Percentiles rank a stretch among this genome's conserved stretches.
Conservation (phyloP, 35 echinoderm and acorn worm species). For the Diadema setosum region DNA sequence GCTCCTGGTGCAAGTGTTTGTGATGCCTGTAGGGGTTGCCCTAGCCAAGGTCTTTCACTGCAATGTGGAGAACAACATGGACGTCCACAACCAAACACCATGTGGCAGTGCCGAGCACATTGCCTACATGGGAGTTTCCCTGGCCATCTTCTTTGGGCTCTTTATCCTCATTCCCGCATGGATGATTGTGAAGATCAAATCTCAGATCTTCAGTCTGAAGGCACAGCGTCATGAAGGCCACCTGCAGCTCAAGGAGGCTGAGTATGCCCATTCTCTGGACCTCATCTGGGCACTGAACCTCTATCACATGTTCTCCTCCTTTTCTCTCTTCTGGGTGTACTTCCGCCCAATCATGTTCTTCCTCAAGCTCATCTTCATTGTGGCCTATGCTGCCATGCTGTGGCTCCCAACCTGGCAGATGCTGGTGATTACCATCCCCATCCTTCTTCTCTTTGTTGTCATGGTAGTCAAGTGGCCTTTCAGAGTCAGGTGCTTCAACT, state of each 20-base stretch:
- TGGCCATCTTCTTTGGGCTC: constrained; percentile 52
- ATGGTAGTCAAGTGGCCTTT: constrained; percentile 82
- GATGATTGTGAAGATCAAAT: constrained; percentile 86
- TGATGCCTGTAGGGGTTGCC: constrained; percentile 77
- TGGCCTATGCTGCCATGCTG: constrained; percentile 67
- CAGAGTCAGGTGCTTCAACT: constrained; percentile 82
- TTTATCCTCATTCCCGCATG: constrained; percentile 84
- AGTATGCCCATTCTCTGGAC: constrained; percentile 80
- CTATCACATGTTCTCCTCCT: constrained; percentile 93
- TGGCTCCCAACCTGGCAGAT: constrained; percentile 74
- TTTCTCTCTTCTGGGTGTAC: constrained; percentile 89
- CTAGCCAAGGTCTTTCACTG: constrained; percentile 88
- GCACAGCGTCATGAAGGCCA: constrained; percentile 89
- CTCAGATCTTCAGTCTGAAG: constrained; percentile 78
- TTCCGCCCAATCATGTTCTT: constrained; percentile 86
- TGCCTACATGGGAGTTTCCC: constrained; percentile 51
- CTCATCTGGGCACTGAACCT: constrained; percentile 84
- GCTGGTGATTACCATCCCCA: constrained; percentile 23
- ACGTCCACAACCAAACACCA: constrained; percentile 80
- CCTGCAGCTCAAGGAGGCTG: constrained; percentile 90
- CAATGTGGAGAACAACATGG: constrained; percentile 76
- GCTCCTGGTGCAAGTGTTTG: constrained; percentile 65
- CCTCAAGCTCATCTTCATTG: constrained; percentile 68
- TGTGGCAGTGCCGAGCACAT: constrained; percentile 79
- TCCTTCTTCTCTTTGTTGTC: constrained; percentile 63